phyloP scores from a whole-genome alignment of 2,113 vertebrate genomes.

The Tricholaema leucomelas region DNA sequence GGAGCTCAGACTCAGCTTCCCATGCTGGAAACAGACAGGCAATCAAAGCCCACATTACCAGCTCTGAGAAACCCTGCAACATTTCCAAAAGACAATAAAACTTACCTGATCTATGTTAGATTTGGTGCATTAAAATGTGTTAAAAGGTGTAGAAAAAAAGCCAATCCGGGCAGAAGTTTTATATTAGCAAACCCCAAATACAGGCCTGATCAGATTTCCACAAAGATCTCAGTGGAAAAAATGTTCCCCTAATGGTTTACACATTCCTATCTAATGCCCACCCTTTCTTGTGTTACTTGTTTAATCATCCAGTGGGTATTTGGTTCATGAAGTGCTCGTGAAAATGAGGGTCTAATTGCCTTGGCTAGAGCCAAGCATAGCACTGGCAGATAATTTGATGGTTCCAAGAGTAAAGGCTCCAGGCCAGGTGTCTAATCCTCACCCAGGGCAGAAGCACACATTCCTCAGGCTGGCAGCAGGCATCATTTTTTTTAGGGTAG shows the following conservation, averaged over 20 bases:
- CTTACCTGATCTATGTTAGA: constrained; percentile 71
- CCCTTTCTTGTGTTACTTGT: constrained; percentile 66
- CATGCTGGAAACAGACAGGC: not conserved
- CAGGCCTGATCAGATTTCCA: constrained; percentile 75
- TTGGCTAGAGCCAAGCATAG: constrained; percentile 61
- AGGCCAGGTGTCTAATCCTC: constrained; percentile 65
- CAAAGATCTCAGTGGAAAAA: constrained; percentile 74
- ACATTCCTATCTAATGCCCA: constrained; percentile 77
- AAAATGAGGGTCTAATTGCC: constrained; percentile 66
- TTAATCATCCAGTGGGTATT: constrained; percentile 61
- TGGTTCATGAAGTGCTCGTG: constrained; percentile 61
- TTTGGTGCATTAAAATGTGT: constrained; percentile 74
- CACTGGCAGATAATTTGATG: constrained; percentile 70
- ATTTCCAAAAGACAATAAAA: constrained; percentile 62
- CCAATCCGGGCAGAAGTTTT: constrained; percentile 75
- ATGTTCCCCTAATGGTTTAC: constrained; percentile 74
- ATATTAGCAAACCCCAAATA: constrained; percentile 75
- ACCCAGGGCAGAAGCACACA: constrained; percentile 37
- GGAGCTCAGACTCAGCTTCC: not conserved
- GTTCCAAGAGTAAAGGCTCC: constrained; percentile 48
- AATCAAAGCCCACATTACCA: constrained; percentile 31
- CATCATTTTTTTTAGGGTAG: constrained; percentile 14
- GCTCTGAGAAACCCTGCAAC: not conserved
- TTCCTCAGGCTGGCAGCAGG: constrained; percentile 50
- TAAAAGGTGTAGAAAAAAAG: constrained; percentile 78